A percentile compares a stretch with the other conserved stretches of the same genome.
These are phyloP conservation scores for Thereva unica DNA, from an alignment of 2,888 invertebrate genomes.

Conservation along the genomic window DNA sequence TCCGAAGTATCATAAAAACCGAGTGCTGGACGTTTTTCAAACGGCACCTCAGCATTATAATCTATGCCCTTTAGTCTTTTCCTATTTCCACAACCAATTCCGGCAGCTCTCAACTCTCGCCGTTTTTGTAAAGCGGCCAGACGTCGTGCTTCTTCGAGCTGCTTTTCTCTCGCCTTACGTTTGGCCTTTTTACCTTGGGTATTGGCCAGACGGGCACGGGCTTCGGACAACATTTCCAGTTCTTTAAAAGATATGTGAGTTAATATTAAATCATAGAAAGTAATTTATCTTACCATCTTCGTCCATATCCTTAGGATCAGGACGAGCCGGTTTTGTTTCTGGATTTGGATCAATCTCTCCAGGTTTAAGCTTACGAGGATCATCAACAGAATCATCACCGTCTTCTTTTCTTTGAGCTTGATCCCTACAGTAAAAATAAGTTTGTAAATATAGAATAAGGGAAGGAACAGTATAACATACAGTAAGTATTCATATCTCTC, in stretches of 20 bases:
- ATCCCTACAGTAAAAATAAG: slow-evolving; percentile 66
- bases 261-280: not conserved
- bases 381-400: slow-evolving; percentile 88
- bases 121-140: slow-evolving; percentile 96
- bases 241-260: slow-evolving; percentile 64
- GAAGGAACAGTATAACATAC: slow-evolving; percentile 64
- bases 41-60: slow-evolving; percentile 96
- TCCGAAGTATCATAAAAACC: slow-evolving; percentile 96
- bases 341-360: slow-evolving; percentile 99
- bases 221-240: slow-evolving; percentile 98
- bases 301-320: slow-evolving; percentile 99
- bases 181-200: slow-evolving; percentile 96
- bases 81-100: slow-evolving; percentile 68
- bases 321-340: slow-evolving; percentile 98
- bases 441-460: not conserved
- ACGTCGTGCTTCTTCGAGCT: slow-evolving; percentile 94
- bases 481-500: slow-evolving; percentile 95
- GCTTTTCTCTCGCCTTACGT: slow-evolving; percentile 95
- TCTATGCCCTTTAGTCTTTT: slow-evolving; percentile 83
- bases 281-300: slow-evolving; percentile 82
- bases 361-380: slow-evolving; percentile 95
- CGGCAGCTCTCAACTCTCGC: slow-evolving; percentile 95
- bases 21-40: slow-evolving; percentile 89
- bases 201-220: slow-evolving; percentile 96
- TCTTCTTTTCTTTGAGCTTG: slow-evolving; percentile 97